Conservation (phyloP, 2,113 vertebrate species). For the Chaetodon auriga region DNA sequence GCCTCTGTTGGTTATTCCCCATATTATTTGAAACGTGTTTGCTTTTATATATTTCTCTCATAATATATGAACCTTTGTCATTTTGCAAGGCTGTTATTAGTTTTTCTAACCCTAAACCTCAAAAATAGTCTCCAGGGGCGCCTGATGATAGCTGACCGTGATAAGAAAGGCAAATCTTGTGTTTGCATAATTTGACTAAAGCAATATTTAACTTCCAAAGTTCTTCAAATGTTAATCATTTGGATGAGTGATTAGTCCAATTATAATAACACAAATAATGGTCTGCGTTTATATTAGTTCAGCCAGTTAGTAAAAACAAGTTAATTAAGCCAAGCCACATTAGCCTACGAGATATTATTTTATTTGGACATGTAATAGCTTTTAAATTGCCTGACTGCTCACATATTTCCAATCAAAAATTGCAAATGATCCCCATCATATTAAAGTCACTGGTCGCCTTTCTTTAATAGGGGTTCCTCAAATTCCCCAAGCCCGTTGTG, state of each 20-base stretch:
- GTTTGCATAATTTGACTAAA: slow-evolving; percentile 29
- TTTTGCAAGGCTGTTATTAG: slow-evolving; percentile 3
- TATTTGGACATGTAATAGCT: slow-evolving; percentile 65
- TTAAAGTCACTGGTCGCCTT: slow-evolving; percentile 39
- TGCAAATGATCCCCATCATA: slow-evolving; percentile 47
- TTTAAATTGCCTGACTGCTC: slow-evolving; percentile 63
- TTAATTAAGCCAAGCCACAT: slow-evolving; percentile 70
- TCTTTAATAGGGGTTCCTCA: slow-evolving; percentile 33
- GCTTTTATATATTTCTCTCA: slow-evolving; percentile 9
- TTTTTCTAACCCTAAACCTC: background rate
- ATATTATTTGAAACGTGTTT: slow-evolving; percentile 27
- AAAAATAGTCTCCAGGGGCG: background rate
- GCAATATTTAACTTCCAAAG: slow-evolving; percentile 51
- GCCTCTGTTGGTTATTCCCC: slow-evolving; percentile 10
- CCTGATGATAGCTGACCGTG: background rate
- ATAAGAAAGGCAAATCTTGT: background rate
- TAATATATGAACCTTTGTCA: slow-evolving; percentile 2
- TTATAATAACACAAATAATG: slow-evolving; percentile 72
- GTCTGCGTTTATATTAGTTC: slow-evolving; percentile 50
- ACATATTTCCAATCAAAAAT: slow-evolving; percentile 61
- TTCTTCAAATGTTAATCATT: slow-evolving; percentile 43
- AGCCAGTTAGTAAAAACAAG: slow-evolving; percentile 63
- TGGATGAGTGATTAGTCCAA: slow-evolving; percentile 56
- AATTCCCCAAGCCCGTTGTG: slow-evolving; percentile 24
- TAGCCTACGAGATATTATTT: slow-evolving; percentile 46